Evolutionary conservation across 2,113 vertebrate genomes (phyloP), one percentile per base, ranked within the genome.

Genomic region (Pheucticus melanocephalus): DNA sequence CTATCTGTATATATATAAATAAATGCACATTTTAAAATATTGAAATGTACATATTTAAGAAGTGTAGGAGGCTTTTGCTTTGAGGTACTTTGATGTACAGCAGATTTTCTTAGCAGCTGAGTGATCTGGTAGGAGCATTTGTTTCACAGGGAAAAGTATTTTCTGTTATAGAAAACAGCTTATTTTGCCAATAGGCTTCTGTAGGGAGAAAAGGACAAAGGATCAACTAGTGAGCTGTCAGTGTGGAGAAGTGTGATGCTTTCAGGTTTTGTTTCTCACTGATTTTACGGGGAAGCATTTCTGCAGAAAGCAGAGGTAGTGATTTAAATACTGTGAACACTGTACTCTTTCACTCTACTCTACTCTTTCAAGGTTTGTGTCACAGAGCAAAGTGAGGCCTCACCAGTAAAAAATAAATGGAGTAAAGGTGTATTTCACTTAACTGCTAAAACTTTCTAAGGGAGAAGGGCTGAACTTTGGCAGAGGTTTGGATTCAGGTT

Each of bases 171-270:
- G n/a, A 45, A 92, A 86, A 64, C 20, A n/a, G 12, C 33, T 82
- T 79, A 19, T 73, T 94, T 97, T 92, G 54, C 33, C 14, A 12
- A 81, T 90, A 63, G 39, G 20, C 48, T 93, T 88, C 47, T 70
- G 12, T 39, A 42, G 59, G 24, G 92, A 33, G 79, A 72, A 71
- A 10, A 53, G 28, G 53, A 51, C 30, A 39, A 53, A 77, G 24
- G 51, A 35, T 82, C 21, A 42, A 3, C 25, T 30, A 35, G 16
- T 27, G 23, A 66, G 31, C 30, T 63, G 15, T 39, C 83, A 40
- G 3, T 27, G 16, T 48, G 39, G 44, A 68, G 57, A 69, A n/a
- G 6, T n/a, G 31, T 50, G 28, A 45, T 40, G n/a, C 27, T 78
- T 83, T 54, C 30, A 40, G 45, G 2, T 90, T 92, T 89, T 85